Percentiles rank a stretch among this genome's conserved stretches.
These are phyloP conservation scores for Bagarius yarrelli DNA, from an alignment of 2,113 vertebrate species.

Conservation along the genomic window DNA sequence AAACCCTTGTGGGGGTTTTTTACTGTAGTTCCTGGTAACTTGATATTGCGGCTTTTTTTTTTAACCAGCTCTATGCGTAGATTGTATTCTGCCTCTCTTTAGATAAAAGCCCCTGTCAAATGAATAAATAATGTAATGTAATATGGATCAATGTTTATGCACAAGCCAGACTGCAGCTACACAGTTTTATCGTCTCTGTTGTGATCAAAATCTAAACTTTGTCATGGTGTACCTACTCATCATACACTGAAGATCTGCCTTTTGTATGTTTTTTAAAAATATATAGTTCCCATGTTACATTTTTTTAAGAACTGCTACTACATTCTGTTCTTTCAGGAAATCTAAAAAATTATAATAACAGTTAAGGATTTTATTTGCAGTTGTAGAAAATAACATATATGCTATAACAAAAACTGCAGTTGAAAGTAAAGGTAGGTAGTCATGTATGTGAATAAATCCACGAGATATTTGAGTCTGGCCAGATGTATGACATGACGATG, in stretches of 20 bases:
- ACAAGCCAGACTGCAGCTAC: not conserved
- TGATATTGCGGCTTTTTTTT: not conserved
- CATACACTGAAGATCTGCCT: not conserved
- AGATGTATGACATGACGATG: no score
- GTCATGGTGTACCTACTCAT: not conserved
- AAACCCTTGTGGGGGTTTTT: not conserved
- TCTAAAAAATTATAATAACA: no score
- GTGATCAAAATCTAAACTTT: not conserved
- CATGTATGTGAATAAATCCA: no score
- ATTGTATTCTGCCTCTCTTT: not conserved
- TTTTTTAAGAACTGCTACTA: no score
- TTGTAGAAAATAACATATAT: no score
- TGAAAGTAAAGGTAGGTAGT: no score
- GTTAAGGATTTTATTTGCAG: no score
- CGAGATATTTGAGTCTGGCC: no score
- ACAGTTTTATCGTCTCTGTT: not conserved
- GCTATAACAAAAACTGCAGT: no score
- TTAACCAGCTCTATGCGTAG: not conserved
- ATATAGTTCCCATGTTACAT: no score
- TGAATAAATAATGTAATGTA: conserved; percentile 22
- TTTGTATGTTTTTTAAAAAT: no score
- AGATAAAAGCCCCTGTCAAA: conserved; percentile 1
- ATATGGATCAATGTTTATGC: conserved; percentile 15
- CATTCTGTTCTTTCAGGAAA: no score
- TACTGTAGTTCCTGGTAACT: not conserved